Percentiles rank a stretch among this genome's conserved stretches.
These are phyloP conservation scores for Phasia obesa DNA, from an alignment of 2,888 invertebrate genomes.

Conservation along the genomic window DNA sequence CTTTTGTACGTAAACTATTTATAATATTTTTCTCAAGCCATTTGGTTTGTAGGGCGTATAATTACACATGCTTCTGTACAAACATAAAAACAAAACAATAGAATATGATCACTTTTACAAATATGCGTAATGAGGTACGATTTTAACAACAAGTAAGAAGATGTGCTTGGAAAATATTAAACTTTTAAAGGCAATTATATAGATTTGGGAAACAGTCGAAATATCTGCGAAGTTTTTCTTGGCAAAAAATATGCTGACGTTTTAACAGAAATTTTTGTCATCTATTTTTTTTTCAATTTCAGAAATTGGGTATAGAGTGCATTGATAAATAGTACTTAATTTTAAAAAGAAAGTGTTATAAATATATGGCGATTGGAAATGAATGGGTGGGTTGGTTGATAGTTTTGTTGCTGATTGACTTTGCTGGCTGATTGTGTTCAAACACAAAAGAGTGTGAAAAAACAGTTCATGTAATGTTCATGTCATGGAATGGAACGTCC, in stretches of 20 bases:
- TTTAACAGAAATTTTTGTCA: conserved; percentile 64
- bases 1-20: too few relatives aligned
- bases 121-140: too few relatives aligned
- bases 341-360: conserved; percentile 22
- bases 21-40: too few relatives aligned
- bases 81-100: too few relatives aligned
- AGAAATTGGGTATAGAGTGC: conserved; percentile 56
- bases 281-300: conserved; percentile 35
- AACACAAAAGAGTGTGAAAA: conserved; percentile 15
- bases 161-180: background rate
- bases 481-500: conserved; percentile 54
- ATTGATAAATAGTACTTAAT: conserved; percentile 51
- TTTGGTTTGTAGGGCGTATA: too few relatives aligned
- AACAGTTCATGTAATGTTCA: conserved; percentile 67
- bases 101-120: too few relatives aligned
- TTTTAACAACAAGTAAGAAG: too few relatives aligned
- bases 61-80: too few relatives aligned
- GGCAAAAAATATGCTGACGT: conserved; percentile 70
- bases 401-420: conserved; percentile 27
- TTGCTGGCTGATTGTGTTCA: conserved; percentile 5
- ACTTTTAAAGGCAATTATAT: background rate
- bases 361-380: background rate
- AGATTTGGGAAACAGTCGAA: background rate
- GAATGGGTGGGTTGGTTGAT: conserved; percentile 3
- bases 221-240: background rate